Evolutionary conservation across 2,113 vertebrate genomes (phyloP).

Genomic region (Aspiorhynchus laticeps): DNA sequence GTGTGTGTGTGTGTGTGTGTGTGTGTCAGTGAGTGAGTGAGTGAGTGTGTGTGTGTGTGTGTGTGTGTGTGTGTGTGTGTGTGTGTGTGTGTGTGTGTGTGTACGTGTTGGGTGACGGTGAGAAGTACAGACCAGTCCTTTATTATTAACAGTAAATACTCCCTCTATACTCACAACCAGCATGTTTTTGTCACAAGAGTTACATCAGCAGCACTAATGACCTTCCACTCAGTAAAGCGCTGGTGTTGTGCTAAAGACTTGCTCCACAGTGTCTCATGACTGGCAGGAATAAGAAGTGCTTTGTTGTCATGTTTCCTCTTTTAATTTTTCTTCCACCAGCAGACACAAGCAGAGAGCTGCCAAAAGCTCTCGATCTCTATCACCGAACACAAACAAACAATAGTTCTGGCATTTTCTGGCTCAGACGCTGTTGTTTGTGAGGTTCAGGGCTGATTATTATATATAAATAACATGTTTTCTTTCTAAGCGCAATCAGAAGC

Average conservation of each 20-base stretch:
- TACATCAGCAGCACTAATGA: neutral
- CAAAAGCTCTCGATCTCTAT: too few species aligned
- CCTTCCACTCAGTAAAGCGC: neutral
- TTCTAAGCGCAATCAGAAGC: neutral
- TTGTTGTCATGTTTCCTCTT: slow-evolving; percentile 36
- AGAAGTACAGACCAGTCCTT: neutral
- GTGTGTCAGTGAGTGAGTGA: too few species aligned
- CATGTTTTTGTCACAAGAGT: neutral
- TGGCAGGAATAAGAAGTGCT: slow-evolving; percentile 35
- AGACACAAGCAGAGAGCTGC: neutral
- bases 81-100: slow-evolving; percentile 1
- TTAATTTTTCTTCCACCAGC: neutral
- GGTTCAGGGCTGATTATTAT: too few species aligned
- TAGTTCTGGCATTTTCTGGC: too few species aligned
- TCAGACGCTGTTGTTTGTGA: too few species aligned
- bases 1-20: too few species aligned
- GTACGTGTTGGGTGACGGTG: neutral
- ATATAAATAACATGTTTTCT: too few species aligned
- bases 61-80: neutral
- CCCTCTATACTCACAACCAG: neutral
- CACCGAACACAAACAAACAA: neutral
- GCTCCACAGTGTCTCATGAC: slow-evolving; percentile 9
- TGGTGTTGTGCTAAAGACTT: neutral
- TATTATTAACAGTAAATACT: neutral
- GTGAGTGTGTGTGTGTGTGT: too few species aligned